Evolutionary conservation across 2,113 vertebrate genomes (phyloP).

Genomic region (Phasianus colchicus): DNA sequence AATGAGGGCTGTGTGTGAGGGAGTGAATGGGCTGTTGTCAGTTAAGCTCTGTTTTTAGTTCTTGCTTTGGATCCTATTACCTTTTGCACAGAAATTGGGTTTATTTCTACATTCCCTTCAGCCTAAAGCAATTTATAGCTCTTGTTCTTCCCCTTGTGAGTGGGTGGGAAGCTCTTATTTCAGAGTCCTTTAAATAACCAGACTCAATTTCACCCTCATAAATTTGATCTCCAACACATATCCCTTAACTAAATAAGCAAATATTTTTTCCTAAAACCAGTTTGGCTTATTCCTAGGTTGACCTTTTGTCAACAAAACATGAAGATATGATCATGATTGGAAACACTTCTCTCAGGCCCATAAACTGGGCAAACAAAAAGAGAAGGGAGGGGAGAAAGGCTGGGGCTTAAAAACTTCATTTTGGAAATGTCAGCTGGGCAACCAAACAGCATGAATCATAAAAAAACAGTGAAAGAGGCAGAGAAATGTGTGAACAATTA

Average conservation of each 20-base stretch:
- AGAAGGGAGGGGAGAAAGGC: neutral
- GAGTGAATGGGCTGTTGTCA: neutral
- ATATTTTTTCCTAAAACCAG: constrained; percentile 61
- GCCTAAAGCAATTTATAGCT: constrained; percentile 48
- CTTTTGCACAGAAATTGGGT: constrained; percentile 40
- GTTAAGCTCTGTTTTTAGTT: neutral
- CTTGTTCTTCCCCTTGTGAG: constrained; percentile 41
- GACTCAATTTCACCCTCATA: constrained; percentile 65
- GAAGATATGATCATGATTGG: constrained; percentile 43
- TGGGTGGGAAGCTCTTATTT: constrained; percentile 69
- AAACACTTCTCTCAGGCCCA: constrained; percentile 45
- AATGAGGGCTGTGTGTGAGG: neutral
- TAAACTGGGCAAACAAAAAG: constrained; percentile 43
- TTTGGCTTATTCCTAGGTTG: constrained; percentile 59
- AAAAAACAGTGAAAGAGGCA: constrained; percentile 29
- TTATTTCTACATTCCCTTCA: constrained; percentile 53
- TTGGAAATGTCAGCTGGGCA: constrained; percentile 50
- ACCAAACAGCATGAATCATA: constrained; percentile 45
- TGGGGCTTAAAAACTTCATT: constrained; percentile 18
- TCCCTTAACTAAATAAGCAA: constrained; percentile 64
- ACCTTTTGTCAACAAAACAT: constrained; percentile 65
- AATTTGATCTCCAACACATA: constrained; percentile 59
- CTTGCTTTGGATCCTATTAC: constrained; percentile 32
- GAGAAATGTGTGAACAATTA: constrained; percentile 41
- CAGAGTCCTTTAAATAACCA: constrained; percentile 64